These are phyloP conservation scores for Parapsyche elsis DNA, from an alignment of 1,140 invertebrate genomes.

Conservation along the genomic window DNA sequence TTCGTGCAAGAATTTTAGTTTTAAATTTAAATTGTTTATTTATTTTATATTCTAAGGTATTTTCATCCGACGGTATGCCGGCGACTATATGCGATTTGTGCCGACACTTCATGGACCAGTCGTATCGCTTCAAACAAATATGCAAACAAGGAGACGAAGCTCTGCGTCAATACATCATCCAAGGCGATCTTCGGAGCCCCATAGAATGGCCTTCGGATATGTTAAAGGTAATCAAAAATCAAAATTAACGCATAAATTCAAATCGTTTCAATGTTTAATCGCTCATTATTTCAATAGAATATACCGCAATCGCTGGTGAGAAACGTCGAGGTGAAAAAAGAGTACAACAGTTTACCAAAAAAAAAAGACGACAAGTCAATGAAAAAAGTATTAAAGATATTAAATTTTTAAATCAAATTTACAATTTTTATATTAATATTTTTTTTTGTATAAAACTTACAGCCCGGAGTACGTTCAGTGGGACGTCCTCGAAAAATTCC, in stretches of 20 bases:
- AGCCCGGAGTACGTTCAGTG: background rate
- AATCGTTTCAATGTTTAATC: background rate
- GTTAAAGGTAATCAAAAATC: conserved; percentile 61
- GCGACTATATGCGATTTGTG: conserved; percentile 76
- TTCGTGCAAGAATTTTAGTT: too few relatives aligned
- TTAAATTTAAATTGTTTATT: background rate
- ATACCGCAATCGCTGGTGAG: background rate
- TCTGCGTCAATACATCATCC: conserved; percentile 73
- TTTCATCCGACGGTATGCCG: conserved; percentile 79
- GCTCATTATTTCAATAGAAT: background rate
- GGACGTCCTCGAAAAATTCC: conserved; percentile 19
- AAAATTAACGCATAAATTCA: too few relatives aligned
- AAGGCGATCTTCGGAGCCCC: conserved; percentile 71
- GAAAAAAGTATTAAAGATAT: background rate
- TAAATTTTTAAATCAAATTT: too few relatives aligned
- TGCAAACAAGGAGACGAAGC: conserved; percentile 79
- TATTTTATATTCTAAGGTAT: conserved; percentile 69
- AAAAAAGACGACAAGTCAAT: background rate
- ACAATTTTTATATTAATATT: too few relatives aligned
- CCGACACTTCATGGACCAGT: conserved; percentile 73
- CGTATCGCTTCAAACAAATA: conserved; percentile 79
- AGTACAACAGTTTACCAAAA: background rate
- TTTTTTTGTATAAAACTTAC: too few relatives aligned
- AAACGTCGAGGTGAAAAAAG: background rate
- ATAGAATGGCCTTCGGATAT: conserved; percentile 63